Base-by-base conservation (phyloP, 2,113 vertebrate genomes). In the Rhadina sibilatrix region DNA sequence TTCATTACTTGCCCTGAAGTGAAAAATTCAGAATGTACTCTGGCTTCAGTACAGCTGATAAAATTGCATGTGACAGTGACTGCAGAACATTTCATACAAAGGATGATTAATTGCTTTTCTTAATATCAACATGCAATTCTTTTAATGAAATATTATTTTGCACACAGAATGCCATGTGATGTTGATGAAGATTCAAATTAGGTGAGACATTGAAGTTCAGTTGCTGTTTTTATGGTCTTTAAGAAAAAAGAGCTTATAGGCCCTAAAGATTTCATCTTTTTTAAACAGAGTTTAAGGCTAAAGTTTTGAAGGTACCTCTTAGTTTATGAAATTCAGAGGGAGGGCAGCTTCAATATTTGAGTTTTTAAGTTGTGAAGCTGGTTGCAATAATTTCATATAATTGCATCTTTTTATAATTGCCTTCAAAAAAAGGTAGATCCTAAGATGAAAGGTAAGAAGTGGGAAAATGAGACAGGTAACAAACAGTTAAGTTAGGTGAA, bases 61-160 rank as follows among this genome's bases (percentile, higher is more conserved):
- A 96, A 97, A 93, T 85, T 75, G 81, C 76, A 61, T 91, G 66
- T 96, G 76, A 90, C 79, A 90, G 52, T 79, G 86, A 66, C 64
- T 88, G 28, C 80, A 94, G 88, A 95, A 83, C 31, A 64, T 93
- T 96, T 81, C 63, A 68, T 89, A 54, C 15, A 61, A 18, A 50
- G 23, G 60, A 92, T 96, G 92, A 96, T 95, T 94, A 96, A 96
- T 96, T 92, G 70, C 35, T 83, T 96, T 93, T 87, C 60, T 89
- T 88, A 78, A 92, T 91, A 90, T 44, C 33, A 95, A 57, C 35
- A 66, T 81, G 46, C 54, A 85, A 40, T 78, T 68, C 6, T 88
- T 87, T 71, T 46, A 38, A 25, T 69, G 52, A 27, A 94, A 42
- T 90, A 47, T 27, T 94, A 68, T 84, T 97, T 95, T 50, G 66